Evolutionary conservation across 2,888 invertebrate genomes (phyloP).

Genomic region (Hydroisotoma schaefferi): DNA sequence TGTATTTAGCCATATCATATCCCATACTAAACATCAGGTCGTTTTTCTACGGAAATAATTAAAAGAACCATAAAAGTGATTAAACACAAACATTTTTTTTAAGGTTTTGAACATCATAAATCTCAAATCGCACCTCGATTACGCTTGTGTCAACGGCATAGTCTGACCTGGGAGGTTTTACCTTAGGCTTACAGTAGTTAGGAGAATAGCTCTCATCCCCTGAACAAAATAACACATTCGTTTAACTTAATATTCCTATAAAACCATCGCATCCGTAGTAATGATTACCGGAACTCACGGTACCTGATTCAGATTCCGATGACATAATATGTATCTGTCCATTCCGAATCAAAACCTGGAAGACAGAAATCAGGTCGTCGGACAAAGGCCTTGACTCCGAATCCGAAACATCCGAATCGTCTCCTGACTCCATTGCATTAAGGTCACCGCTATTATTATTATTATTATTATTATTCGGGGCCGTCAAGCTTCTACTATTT

Average conservation of each 20-base stretch:
- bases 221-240: too few relatives aligned
- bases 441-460: background rate
- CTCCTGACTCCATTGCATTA: background rate
- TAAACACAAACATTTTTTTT: background rate
- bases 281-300: too few relatives aligned
- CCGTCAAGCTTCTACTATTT: background rate
- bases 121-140: constrained; percentile 27
- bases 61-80: background rate
- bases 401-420: background rate
- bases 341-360: constrained; percentile 42
- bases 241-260: too few relatives aligned
- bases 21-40: constrained; percentile 37
- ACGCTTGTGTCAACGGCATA: constrained; percentile 33
- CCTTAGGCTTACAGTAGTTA: background rate
- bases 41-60: constrained; percentile 31
- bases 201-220: constrained; percentile 35
- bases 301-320: constrained; percentile 42
- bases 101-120: background rate
- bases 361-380: constrained; percentile 43
- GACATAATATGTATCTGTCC: constrained; percentile 46
- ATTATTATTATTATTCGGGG: background rate
- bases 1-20: constrained; percentile 14
- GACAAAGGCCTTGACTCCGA: background rate
- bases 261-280: too few relatives aligned
- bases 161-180: constrained; percentile 32